A percentile compares a stretch with the other conserved stretches of the same genome.
These are phyloP conservation scores for Caenorhabditis plicata DNA, from an alignment of 2,888 invertebrate species.

Conservation along the genomic window DNA sequence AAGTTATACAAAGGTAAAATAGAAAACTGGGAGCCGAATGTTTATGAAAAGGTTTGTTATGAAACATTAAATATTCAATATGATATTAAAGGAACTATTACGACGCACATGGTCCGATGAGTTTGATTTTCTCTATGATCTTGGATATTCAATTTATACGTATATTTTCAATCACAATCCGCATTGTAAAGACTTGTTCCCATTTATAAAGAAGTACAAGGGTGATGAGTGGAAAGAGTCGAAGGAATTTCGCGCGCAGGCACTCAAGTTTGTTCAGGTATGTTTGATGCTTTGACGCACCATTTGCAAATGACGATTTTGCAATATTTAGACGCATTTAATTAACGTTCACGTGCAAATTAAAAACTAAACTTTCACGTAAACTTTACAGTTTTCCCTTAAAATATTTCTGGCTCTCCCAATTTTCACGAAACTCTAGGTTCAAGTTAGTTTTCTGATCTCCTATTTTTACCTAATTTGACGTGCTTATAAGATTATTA, in stretches of 20 bases:
- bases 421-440: no score
- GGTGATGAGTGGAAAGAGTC: slow-evolving; percentile 53
- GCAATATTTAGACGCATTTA: no score
- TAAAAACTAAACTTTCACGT: no score
- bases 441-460: no score
- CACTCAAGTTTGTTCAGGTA: slow-evolving; percentile 62
- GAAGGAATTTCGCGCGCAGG: slow-evolving; percentile 57
- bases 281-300: no score
- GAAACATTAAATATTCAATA: neutral
- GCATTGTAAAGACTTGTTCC: slow-evolving; percentile 57
- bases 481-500: no score
- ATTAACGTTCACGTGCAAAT: no score
- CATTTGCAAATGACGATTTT: no score
- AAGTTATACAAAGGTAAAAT: slow-evolving; percentile 40
- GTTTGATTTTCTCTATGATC: slow-evolving; percentile 59
- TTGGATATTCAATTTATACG: slow-evolving; percentile 58
- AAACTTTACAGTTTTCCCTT: no score
- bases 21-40: slow-evolving; percentile 56
- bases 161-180: slow-evolving; percentile 61
- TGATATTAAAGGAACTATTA: slow-evolving; percentile 41
- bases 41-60: slow-evolving; percentile 44
- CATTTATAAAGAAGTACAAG: slow-evolving; percentile 45
- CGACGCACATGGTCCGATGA: slow-evolving; percentile 62
- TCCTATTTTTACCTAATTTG: no score
- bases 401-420: no score